A percentile compares a stretch with the other conserved stretches of the same genome.
Evolutionary conservation across 1,140 invertebrate genomes (phyloP).

Genomic region (Pygmarrhopalites habei): DNA sequence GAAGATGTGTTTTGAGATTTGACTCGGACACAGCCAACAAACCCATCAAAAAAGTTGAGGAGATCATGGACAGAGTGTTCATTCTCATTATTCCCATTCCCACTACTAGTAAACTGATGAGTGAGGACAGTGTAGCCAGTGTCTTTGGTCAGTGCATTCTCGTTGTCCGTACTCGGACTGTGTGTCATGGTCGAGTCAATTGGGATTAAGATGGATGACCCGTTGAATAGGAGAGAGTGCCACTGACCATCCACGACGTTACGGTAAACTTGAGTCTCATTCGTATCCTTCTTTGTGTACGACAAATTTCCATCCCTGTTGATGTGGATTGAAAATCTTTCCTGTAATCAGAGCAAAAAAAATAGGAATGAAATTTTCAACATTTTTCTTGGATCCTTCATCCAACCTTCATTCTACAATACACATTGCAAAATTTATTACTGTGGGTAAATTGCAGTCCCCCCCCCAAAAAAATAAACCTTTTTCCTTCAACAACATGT

Average conservation of each 20-base stretch:
- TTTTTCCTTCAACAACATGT: too few species aligned
- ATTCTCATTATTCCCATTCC: background rate
- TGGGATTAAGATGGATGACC: constrained; percentile 13
- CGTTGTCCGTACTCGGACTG: background rate
- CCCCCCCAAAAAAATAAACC: too few species aligned
- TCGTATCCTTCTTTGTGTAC: constrained; percentile 11
- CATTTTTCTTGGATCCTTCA: too few species aligned
- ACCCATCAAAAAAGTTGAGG: constrained; percentile 37
- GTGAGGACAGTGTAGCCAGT: background rate
- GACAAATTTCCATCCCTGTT: constrained; percentile 26
- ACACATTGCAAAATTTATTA: too few species aligned
- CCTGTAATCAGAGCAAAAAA: constrained; percentile 18
- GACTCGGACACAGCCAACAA: constrained; percentile 34
- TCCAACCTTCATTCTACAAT: too few species aligned
- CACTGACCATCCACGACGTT: constrained; percentile 33
- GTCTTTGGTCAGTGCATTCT: background rate
- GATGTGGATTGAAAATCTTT: constrained; percentile 20
- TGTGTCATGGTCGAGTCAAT: constrained; percentile 16
- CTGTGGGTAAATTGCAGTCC: too few species aligned
- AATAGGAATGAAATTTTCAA: too few species aligned
- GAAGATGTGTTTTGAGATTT: background rate
- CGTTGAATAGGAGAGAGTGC: constrained; percentile 32
- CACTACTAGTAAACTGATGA: too few species aligned
- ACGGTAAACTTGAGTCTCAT: background rate
- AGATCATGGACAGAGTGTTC: background rate